Base-by-base conservation (phyloP, 2,888 invertebrate genomes). In the Zele albiditarsus region DNA sequence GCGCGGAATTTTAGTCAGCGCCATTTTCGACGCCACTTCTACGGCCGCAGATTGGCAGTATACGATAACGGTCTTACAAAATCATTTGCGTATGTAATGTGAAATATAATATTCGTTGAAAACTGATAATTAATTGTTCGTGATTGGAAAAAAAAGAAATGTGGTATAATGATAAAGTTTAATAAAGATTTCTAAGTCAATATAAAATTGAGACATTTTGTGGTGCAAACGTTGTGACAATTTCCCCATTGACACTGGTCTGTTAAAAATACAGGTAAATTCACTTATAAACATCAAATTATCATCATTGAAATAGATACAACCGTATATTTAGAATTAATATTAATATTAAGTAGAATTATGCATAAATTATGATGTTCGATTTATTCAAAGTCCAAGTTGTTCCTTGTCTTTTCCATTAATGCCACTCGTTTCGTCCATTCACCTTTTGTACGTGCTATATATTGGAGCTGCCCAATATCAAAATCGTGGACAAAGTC, bases 401-500 rank as follows among this genome's bases (percentile, higher is more conserved):
- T 1, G 0, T n/a, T 14, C 16, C 46, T n/a, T n/a, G 16, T 16
- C 1, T 46, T n/a, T n/a, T 46, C 38, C 0, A 8, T 12, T 0
- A 12, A 38, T 46, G 46, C 16, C 16, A n/a, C n/a, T 91, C 90
- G 31, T 75, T 80, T 73, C 85, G 82, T 31, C 81, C 83, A 68
- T 80, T 78, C 27, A 90, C 85, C 80, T 91, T 90, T 5, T 89
- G 84, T 60, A 84, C 73, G 99, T 91, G 98, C 99, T 89, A 99
- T 99, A 79, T 98, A 93, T 89, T 99, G 99, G 74, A 99, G 91
- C 91, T 99, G 99, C 28, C 99, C 99, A 25, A 96, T 96, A 89
- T 98, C 96, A 33, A 99, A 91, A 89, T 99, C 99, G 82, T 94
- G 92, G 16, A 99, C 91, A 90, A 99, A 99, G 87, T 94, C 90